A percentile compares a stretch with the other conserved stretches of the same genome.
Conservation (phyloP, 2,888 invertebrate species). For the Plusia festucae region DNA sequence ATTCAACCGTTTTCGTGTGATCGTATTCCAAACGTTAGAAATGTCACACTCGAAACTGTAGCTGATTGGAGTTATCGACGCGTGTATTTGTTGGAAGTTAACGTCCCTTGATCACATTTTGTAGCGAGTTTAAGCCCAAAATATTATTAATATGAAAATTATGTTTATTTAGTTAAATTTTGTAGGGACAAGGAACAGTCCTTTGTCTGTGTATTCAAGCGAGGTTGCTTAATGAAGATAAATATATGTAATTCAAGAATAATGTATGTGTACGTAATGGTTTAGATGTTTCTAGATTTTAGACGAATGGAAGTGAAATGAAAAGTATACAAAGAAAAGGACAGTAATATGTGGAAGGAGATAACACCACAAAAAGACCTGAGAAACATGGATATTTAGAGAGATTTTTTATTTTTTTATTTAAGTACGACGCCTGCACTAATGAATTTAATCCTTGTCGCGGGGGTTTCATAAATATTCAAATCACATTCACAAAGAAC, state of each 20-base stretch:
- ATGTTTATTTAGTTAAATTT: background rate
- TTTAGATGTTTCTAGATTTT: no score
- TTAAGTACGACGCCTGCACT: no score
- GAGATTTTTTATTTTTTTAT: no score
- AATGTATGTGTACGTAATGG: no score
- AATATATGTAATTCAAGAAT: background rate
- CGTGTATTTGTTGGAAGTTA: background rate
- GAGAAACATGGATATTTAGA: no score
- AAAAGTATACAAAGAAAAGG: no score
- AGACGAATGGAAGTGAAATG: no score
- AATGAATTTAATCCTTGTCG: no score
- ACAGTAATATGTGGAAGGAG: no score
- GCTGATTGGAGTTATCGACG: constrained; percentile 18
- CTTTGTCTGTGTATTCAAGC: background rate
- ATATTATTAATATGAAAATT: background rate
- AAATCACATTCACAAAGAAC: no score
- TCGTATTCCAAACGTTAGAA: constrained; percentile 11
- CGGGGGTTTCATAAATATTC: no score
- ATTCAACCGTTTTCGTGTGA: background rate
- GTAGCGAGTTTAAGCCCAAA: background rate
- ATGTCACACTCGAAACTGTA: constrained; percentile 19
- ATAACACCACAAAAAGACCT: no score
- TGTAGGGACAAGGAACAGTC: background rate
- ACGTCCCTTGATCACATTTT: constrained; percentile 11
- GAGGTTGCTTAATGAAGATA: background rate